Base-by-base conservation (phyloP, 2,888 invertebrate species). In the Herminia tarsipennalis region DNA sequence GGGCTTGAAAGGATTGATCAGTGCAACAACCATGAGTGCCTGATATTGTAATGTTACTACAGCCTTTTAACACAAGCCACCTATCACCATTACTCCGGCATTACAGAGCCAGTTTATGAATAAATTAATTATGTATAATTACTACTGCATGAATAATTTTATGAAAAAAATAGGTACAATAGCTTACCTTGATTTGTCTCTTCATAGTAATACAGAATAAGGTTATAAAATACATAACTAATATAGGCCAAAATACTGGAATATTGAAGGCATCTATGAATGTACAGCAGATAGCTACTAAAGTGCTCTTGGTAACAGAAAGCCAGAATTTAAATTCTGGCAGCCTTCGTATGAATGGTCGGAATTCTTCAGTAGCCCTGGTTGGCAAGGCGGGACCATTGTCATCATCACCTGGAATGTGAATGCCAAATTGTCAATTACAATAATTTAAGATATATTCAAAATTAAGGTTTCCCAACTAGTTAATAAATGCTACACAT, bases 311-410 rank as follows among this genome's bases (percentile, higher is more conserved):
- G 49, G 97, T 95, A 53, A 98, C 97, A 66, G 99, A 98, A 70
- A 99, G 95, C 99, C 99, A 99, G 89, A 99, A 99, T 88, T 99
- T 99, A 83, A 99, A 99, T 92, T 99, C 99, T 32, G 99, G 99
- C 80, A 99, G 91, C 71, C 99, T 94, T 62, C 95, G 89, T 83
- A 99, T 99, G 83, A 99, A 99, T 35, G 99, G 99, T 73, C 98
- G 94, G 85, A 99, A 99, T 86, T 99, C 99, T 92, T 99, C 99
- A 77, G 96, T 98, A 25, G 96, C 95, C 82, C 96, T 95, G 27
- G 98, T 99, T 27, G 99, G 99, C 72, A 99, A 93, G 74, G 97
- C 96, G 40, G 99, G 99, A 21, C 98, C 98, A 70, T 93, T 94
- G 39, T 94, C 94, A 88, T 97, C 98, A 46, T 92, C 91, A 62